Percentiles rank a stretch among this genome's conserved stretches.
These are phyloP conservation scores for Crocidura indochinensis DNA, from an alignment of 2,797 vertebrate genomes.

Conservation along the genomic window DNA sequence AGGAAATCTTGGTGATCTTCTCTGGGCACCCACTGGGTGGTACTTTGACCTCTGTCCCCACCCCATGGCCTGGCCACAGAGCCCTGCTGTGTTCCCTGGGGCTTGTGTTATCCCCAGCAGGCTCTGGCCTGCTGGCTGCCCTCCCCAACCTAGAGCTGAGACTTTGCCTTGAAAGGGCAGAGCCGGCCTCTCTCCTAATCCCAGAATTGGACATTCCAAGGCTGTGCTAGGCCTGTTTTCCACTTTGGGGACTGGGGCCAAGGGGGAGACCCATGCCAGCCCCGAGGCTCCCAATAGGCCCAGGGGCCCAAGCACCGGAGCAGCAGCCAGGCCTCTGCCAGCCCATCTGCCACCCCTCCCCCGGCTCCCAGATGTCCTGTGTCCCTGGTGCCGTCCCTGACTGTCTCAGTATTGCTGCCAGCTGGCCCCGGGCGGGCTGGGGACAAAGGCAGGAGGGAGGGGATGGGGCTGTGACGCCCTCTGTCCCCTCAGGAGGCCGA, in stretches of 20 bases:
- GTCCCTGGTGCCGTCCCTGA: constrained; percentile 77
- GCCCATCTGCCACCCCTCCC: constrained; percentile 72
- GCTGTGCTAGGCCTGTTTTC: constrained; percentile 74
- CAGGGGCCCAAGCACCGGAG: background rate
- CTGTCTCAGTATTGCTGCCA: constrained; percentile 77
- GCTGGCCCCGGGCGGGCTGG: constrained; percentile 66
- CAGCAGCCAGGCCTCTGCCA: constrained; percentile 50
- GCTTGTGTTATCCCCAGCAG: constrained; percentile 46
- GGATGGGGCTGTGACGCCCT: background rate
- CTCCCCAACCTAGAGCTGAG: constrained; percentile 61
- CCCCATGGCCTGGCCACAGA: background rate
- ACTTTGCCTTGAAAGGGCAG: constrained; percentile 87
- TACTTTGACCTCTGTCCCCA: background rate
- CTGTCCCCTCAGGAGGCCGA: constrained; percentile 89
- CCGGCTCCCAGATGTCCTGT: constrained; percentile 78
- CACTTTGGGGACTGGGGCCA: constrained; percentile 59
- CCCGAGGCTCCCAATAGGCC: background rate
- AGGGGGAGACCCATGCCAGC: constrained; percentile 70
- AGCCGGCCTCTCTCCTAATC: constrained; percentile 76
- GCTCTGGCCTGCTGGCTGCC: background rate
- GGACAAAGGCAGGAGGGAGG: background rate
- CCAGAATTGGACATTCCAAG: constrained; percentile 77
- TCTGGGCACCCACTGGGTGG: background rate
- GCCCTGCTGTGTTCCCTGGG: constrained; percentile 26
- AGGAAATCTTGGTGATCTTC: background rate